A percentile compares a stretch with the other conserved stretches of the same genome.
These are phyloP conservation scores for Peucedramus taeniatus DNA, from an alignment of 2,113 vertebrate species.

Conservation along the genomic window DNA sequence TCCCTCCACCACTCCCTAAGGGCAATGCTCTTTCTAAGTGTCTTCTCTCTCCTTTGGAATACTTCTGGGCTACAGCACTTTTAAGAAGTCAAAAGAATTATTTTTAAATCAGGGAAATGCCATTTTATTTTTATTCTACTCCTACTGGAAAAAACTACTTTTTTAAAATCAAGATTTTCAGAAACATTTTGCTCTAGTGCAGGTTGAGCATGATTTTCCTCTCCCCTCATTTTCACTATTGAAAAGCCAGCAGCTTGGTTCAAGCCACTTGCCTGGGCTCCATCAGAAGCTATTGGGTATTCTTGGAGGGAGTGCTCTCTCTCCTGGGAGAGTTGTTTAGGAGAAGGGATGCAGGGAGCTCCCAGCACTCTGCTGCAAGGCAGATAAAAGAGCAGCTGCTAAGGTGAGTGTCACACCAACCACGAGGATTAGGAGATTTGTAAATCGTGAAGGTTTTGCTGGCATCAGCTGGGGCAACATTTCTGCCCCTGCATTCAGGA, in stretches of 20 bases:
- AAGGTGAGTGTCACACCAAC: not conserved
- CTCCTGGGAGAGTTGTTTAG: not conserved
- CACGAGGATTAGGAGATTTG: accelerated
- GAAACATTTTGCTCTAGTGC: not conserved
- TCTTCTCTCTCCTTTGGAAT: not conserved
- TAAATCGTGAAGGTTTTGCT: not conserved
- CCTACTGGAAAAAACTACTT: not conserved
- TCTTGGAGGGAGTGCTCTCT: accelerated
- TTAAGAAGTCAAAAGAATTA: not conserved
- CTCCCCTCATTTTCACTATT: not conserved
- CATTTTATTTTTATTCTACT: not conserved
- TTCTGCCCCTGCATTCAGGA: not conserved
- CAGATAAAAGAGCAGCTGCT: not conserved
- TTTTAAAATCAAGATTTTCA: not conserved
- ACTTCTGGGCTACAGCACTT: not conserved
- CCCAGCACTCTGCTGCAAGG: accelerated
- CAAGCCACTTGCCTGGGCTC: not conserved
- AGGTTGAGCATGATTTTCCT: not conserved
- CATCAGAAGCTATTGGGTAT: not conserved
- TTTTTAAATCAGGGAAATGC: slow-evolving; percentile 12
- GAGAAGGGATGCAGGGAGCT: accelerated
- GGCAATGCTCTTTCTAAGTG: not conserved
- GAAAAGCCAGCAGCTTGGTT: not conserved
- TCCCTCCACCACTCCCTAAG: not conserved
- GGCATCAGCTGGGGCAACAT: not conserved